Evolutionary conservation across 2,888 invertebrate genomes (phyloP).

Genomic region (Eupelmus urozonus): DNA sequence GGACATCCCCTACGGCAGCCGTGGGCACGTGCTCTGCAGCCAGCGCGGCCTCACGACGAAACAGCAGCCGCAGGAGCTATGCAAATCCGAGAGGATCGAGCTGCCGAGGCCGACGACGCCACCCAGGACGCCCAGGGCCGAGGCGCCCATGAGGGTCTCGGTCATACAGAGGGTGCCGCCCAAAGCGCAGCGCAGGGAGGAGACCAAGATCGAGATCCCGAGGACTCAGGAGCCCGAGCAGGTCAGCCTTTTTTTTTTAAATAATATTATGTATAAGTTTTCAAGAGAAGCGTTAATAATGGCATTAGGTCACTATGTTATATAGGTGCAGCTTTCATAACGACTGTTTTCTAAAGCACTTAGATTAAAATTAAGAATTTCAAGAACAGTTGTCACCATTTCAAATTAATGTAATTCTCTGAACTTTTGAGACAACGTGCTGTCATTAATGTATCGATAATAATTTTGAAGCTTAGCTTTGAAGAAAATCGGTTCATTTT

Average conservation of each 20-base stretch:
- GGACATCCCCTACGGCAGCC: slow-evolving; percentile 89
- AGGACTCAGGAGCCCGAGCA: slow-evolving; percentile 77
- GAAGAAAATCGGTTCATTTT: too few species aligned
- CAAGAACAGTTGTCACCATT: too few species aligned
- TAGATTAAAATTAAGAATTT: too few species aligned
- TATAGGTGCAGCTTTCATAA: too few species aligned
- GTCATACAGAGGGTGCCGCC: slow-evolving; percentile 90
- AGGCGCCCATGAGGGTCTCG: slow-evolving; percentile 85
- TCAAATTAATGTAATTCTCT: too few species aligned
- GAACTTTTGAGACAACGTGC: too few species aligned
- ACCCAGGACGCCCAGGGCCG: slow-evolving; percentile 80
- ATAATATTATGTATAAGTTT: too few species aligned
- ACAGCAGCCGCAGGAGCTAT: slow-evolving; percentile 63
- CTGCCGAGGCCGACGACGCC: slow-evolving; percentile 79
- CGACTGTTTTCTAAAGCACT: too few species aligned
- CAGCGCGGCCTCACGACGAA: background rate
- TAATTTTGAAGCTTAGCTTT: background rate
- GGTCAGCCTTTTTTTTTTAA: too few species aligned
- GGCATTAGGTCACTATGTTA: too few species aligned
- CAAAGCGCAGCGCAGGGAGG: slow-evolving; percentile 71
- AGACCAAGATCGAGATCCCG: slow-evolving; percentile 73
- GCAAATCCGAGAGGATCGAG: slow-evolving; percentile 76
- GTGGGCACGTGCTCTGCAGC: slow-evolving; percentile 86
- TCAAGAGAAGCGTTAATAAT: too few species aligned
- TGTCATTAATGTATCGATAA: too few species aligned